Evolutionary conservation across 2,113 vertebrate species (phyloP), one percentile per base, ranked within the genome.

Genomic region (Indicator maculatus): DNA sequence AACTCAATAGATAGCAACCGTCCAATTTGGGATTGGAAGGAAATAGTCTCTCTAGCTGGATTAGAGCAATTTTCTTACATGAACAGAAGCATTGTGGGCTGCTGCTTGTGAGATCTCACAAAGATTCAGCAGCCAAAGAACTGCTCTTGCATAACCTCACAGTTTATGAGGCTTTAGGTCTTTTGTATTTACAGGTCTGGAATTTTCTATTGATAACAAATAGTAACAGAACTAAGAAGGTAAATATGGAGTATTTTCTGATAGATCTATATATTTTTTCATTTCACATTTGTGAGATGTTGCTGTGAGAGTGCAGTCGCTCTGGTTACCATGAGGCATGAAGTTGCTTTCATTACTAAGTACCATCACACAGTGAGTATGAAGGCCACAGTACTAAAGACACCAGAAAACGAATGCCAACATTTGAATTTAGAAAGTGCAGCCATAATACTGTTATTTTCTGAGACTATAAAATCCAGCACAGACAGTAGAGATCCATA

Each of bases 71-170:
- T 55, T 83, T 89, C 45, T 61, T 55, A 58, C 5, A 53, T 0
- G 2, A 5, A 15, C 70, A 66, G 5, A 58, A 80, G 36, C 17
- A 64, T 0, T 60, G 7, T 1, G 1, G 31, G 16, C 47, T 50
- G 45, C 26, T 77, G 5, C 16, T 65, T 5, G 1, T 12, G 15
- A 92, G 11, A 72, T n/a, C 11, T 82, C n/a, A 66, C 13, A 27
- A 77, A 86, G 44, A 76, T 39, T 59, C 26, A 53, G 17, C 19
- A 4, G 50, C 55, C 72, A 88, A n/a, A 58, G 16, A 61, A 53
- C 2, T 72, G 58, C 7, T 78, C 26, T 71, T 64, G 12, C n/a
- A 8, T 27, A n/a, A 71, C 26, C 9, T 84, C 61, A 78, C 5
- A 44, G 7, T 33, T 44, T 7, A 52, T 4, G 8, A 95, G 13